These are phyloP conservation scores for Hippocampus zosterae DNA, from an alignment of 2,113 vertebrate genomes.

Conservation along the genomic window DNA sequence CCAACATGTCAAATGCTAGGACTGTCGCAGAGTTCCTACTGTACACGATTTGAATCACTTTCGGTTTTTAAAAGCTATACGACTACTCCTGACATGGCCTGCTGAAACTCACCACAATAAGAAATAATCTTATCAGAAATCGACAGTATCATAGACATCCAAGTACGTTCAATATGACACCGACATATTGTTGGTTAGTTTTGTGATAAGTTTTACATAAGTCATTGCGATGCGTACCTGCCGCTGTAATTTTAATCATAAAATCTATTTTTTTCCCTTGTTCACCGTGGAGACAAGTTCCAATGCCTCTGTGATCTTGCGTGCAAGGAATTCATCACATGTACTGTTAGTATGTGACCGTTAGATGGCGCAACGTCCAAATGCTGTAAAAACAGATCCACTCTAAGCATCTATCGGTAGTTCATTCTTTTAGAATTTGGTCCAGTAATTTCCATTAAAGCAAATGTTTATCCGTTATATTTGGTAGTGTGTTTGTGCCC, in stretches of 20 bases:
- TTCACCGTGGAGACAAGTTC: not conserved
- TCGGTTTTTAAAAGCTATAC: too few relatives aligned
- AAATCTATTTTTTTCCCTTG: not conserved
- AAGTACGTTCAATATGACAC: too few relatives aligned
- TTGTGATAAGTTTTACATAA: too few relatives aligned
- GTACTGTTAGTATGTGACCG: conserved; percentile 17
- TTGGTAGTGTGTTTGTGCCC: not conserved
- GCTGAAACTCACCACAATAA: too few relatives aligned
- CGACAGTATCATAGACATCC: too few relatives aligned
- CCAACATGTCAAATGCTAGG: too few relatives aligned
- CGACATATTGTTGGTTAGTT: too few relatives aligned
- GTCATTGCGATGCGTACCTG: too few relatives aligned
- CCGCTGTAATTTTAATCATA: not conserved
- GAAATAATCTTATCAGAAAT: too few relatives aligned
- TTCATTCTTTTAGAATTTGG: not conserved
- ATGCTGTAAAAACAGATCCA: not conserved
- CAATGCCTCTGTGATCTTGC: not conserved
- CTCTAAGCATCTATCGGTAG: not conserved
- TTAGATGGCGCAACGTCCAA: conserved; percentile 44
- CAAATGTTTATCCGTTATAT: not conserved
- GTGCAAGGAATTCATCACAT: not conserved
- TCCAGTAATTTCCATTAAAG: not conserved
- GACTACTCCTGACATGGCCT: too few relatives aligned
- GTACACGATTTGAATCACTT: too few relatives aligned
- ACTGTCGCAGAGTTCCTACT: too few relatives aligned